Conservation (phyloP, 2,797 vertebrate species). For the Bradypus variegatus region DNA sequence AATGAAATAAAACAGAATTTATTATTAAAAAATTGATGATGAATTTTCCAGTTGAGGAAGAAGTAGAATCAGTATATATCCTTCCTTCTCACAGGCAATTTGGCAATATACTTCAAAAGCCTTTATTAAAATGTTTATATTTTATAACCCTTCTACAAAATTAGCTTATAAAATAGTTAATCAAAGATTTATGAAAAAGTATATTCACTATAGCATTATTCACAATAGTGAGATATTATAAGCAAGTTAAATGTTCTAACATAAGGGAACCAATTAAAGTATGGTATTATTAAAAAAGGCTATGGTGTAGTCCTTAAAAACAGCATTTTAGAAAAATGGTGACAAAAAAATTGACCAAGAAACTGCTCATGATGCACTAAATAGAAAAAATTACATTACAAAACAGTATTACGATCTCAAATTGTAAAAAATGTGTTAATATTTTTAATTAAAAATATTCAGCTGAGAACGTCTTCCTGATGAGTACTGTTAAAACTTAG, state of each 20-base stretch:
- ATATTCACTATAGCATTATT: not conserved
- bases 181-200: not conserved
- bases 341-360: not conserved
- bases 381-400: not conserved
- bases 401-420: not conserved
- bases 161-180: not conserved
- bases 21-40: not conserved
- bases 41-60: not conserved
- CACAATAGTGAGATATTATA: not conserved
- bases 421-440: not conserved
- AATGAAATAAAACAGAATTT: not conserved
- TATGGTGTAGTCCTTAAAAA: not conserved
- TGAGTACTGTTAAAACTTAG: not conserved
- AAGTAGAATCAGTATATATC: not conserved
- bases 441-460: not conserved
- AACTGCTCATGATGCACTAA: not conserved
- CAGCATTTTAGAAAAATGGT: not conserved
- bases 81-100: not conserved
- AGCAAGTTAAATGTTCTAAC: not conserved
- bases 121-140: not conserved
- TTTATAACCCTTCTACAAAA: not conserved
- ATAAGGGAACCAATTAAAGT: not conserved
- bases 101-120: not conserved
- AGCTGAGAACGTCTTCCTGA: not conserved
- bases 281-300: not conserved